Conservation (phyloP, 2,797 vertebrate species). For the Rhinatrema bivittatum region DNA sequence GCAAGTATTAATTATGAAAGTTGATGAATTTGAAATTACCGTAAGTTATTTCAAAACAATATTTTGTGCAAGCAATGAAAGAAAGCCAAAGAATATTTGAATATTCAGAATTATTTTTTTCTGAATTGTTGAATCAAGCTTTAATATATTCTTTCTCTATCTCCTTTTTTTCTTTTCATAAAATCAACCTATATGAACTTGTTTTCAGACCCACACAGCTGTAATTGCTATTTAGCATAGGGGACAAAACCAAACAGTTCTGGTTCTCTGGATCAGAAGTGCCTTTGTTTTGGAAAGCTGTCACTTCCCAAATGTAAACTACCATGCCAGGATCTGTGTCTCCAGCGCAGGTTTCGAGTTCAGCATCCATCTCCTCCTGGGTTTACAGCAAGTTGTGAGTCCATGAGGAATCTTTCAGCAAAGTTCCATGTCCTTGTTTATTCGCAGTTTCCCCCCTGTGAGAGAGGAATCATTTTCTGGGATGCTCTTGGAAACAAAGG, state of each 20-base stretch:
- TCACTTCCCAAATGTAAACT: constrained; percentile 36
- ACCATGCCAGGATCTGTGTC: constrained; percentile 42
- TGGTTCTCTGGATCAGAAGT: constrained; percentile 41
- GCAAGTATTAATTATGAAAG: too few relatives aligned
- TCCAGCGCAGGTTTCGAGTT: constrained; percentile 44
- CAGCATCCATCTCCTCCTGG: constrained; percentile 36
- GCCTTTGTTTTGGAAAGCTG: constrained; percentile 49
- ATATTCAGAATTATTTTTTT: too few relatives aligned
- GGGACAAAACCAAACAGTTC: constrained; percentile 31
- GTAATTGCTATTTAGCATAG: constrained; percentile 33
- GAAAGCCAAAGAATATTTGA: too few relatives aligned
- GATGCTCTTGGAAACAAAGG: constrained; percentile 18
- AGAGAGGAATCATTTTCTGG: constrained; percentile 32
- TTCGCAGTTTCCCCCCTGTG: constrained; percentile 34
- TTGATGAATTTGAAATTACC: too few relatives aligned
- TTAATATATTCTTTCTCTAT: too few relatives aligned
- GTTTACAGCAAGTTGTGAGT: constrained; percentile 56
- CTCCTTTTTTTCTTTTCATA: constrained; percentile 26
- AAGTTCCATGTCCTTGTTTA: constrained; percentile 40
- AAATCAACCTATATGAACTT: constrained; percentile 22
- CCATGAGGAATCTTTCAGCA: constrained; percentile 60
- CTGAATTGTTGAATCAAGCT: too few relatives aligned
- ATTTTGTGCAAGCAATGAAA: too few relatives aligned
- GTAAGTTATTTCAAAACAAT: too few relatives aligned
- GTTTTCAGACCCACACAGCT: constrained; percentile 22